These are phyloP conservation scores for Drosophila neotestacea DNA, from an alignment of 2,888 invertebrate species.

Conservation along the genomic window DNA sequence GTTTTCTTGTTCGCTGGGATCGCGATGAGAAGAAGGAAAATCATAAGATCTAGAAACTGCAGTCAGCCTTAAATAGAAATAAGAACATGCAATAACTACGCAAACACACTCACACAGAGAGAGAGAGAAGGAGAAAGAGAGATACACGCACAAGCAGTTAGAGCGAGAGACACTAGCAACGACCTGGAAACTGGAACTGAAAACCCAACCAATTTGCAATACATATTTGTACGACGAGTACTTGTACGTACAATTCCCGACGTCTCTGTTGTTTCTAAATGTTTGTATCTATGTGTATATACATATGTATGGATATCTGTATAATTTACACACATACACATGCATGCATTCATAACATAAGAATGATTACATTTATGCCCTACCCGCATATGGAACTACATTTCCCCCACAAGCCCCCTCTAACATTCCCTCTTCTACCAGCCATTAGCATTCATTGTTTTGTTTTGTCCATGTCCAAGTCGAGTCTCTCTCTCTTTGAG, in stretches of 20 bases:
- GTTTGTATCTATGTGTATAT: slow-evolving; percentile 36
- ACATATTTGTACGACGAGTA: slow-evolving; percentile 66
- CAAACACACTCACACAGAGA: slow-evolving; percentile 40
- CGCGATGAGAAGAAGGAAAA: slow-evolving; percentile 33
- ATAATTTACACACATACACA: slow-evolving; percentile 48
- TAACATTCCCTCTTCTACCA: slow-evolving; percentile 14
- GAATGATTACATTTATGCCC: slow-evolving; percentile 55
- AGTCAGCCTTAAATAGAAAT: slow-evolving; percentile 53
- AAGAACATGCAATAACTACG: slow-evolving; percentile 65
- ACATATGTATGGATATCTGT: slow-evolving; percentile 48
- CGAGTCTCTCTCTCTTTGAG: slow-evolving; percentile 52
- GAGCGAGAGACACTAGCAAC: slow-evolving; percentile 41
- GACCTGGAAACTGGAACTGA: slow-evolving; percentile 77
- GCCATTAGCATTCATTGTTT: slow-evolving; percentile 58
- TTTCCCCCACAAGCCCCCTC: slow-evolving; percentile 14
- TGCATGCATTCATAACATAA: slow-evolving; percentile 40
- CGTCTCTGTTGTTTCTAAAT: slow-evolving; percentile 42
- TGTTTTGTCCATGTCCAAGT: slow-evolving; percentile 57
- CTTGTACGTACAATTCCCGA: slow-evolving; percentile 50
- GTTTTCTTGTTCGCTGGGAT: slow-evolving; percentile 13
- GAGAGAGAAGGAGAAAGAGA: slow-evolving; percentile 5
- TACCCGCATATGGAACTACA: slow-evolving; percentile 71
- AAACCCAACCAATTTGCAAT: slow-evolving; percentile 78
- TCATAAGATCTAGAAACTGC: slow-evolving; percentile 62
- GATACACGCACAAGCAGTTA: slow-evolving; percentile 24